phyloP scores from a whole-genome alignment of 2,888 invertebrate species.

The Drosophila anomalipes region DNA sequence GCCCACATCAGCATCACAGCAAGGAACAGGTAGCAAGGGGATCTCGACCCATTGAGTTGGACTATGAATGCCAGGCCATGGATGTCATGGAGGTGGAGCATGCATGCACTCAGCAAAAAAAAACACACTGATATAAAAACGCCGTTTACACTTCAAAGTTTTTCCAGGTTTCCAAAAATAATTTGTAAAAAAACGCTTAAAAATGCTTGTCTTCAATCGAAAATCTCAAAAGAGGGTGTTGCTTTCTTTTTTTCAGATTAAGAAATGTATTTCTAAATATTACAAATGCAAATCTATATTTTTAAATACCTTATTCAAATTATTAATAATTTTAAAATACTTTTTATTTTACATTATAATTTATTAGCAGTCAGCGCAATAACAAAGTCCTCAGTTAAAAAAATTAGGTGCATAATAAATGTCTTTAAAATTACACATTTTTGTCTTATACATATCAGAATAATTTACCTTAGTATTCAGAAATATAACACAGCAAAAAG shows the following conservation, averaged over 20 bases:
- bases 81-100: background rate
- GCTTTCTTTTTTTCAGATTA: background rate
- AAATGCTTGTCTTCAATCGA: background rate
- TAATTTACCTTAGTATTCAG: background rate
- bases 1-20: slow-evolving; percentile 51
- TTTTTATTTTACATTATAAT: too few relatives aligned
- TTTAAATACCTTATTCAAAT: background rate
- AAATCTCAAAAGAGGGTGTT: background rate
- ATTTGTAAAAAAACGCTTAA: background rate
- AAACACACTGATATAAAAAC: background rate
- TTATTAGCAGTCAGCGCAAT: too few relatives aligned
- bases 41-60: slow-evolving; percentile 13
- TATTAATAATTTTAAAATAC: too few relatives aligned
- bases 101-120: slow-evolving; percentile 1
- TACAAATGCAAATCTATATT: background rate
- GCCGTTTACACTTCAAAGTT: background rate
- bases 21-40: slow-evolving; percentile 48
- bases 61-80: background rate
- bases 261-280: background rate
- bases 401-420: too few relatives aligned
- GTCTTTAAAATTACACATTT: too few relatives aligned
- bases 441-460: background rate
- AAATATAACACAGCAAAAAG: background rate
- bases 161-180: background rate
- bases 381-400: too few relatives aligned